A percentile compares a stretch with the other conserved stretches of the same genome.
phyloP scores from a whole-genome alignment of 2,888 invertebrate genomes.

The Acrocyrtus sp. region DNA sequence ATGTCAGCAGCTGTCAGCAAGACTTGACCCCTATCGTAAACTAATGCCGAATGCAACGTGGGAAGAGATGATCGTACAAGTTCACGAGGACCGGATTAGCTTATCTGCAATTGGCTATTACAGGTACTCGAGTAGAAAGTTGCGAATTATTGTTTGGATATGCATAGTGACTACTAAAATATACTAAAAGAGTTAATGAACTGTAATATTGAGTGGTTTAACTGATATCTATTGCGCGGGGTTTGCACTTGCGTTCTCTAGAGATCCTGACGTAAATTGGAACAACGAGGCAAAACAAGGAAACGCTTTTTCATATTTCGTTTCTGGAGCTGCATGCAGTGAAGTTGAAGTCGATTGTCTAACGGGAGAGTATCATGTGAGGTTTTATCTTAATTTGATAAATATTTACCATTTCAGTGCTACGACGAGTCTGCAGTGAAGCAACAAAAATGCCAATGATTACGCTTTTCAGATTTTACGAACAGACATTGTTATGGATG shows the following conservation, averaged over 20 bases:
- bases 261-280: conserved; percentile 51
- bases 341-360: conserved; percentile 95
- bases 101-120: conserved; percentile 87
- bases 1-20: conserved; percentile 77
- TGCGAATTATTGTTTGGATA: background rate
- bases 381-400: background rate
- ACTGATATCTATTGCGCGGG: too few relatives aligned
- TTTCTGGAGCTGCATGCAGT: conserved; percentile 85
- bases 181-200: background rate
- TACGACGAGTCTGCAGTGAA: too few relatives aligned
- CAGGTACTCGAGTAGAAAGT: conserved; percentile 65
- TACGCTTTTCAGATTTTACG: conserved; percentile 71
- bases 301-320: conserved; percentile 79
- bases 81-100: conserved; percentile 81
- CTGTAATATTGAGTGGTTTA: too few relatives aligned
- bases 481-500: conserved; percentile 96
- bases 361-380: conserved; percentile 85
- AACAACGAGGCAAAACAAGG: conserved; percentile 45
- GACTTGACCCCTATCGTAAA: conserved; percentile 79
- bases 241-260: too few relatives aligned
- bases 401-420: background rate
- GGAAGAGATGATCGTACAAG: conserved; percentile 83
- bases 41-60: conserved; percentile 81
- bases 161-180: background rate
- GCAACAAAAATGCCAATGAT: conserved; percentile 2